These are phyloP conservation scores for Marmota flaviventris DNA, from an alignment of 2,113 vertebrate species.

Conservation along the genomic window DNA sequence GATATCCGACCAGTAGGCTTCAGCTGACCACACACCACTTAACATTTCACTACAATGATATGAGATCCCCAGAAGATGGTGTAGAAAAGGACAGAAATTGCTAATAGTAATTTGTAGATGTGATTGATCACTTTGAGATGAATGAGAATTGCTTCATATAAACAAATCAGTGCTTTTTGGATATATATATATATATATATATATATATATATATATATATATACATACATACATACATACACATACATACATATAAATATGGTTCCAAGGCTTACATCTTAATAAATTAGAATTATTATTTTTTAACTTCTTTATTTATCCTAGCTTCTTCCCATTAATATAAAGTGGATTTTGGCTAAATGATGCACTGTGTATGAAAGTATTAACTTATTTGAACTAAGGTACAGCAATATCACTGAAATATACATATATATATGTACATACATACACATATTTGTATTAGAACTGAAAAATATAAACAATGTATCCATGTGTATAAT, in stretches of 20 bases:
- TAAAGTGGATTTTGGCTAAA: neutral
- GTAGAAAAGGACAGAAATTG: neutral
- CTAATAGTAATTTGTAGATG: neutral
- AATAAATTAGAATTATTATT: neutral
- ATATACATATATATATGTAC: neutral
- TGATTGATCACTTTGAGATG: neutral
- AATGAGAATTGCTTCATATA: neutral
- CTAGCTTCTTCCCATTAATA: neutral
- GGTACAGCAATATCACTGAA: neutral
- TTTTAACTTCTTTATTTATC: neutral
- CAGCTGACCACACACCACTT: no score
- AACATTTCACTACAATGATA: neutral
- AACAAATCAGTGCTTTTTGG: neutral
- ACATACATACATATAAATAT: no score
- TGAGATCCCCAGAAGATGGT: neutral
- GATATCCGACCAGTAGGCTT: neutral
- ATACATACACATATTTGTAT: neutral
- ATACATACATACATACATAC: no score
- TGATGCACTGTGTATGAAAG: neutral
- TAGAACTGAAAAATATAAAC: neutral
- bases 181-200: neutral
- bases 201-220: rapidly evolving
- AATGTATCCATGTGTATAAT: neutral
- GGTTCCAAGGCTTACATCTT: neutral
- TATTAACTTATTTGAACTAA: neutral